phyloP scores from a whole-genome alignment of 2,113 vertebrate species.

The Ochotona princeps region DNA sequence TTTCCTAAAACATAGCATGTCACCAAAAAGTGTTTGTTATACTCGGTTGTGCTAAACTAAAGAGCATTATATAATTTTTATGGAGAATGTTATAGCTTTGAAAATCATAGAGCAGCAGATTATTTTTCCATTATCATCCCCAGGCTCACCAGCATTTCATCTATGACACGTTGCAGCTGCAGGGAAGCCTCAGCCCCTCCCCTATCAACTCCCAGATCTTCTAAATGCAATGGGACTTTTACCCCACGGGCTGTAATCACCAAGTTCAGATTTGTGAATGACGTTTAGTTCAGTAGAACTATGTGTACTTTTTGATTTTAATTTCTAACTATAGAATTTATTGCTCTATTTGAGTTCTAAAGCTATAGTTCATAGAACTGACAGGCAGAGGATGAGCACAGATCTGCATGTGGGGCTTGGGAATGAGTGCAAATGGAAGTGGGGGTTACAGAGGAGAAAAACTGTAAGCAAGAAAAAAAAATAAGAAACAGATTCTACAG shows the following conservation, averaged over 20 bases:
- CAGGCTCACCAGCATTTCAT: neutral
- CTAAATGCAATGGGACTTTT: neutral
- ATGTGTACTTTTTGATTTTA: neutral
- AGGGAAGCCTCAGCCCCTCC: neutral
- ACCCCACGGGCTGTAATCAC: neutral
- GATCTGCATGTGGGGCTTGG: neutral
- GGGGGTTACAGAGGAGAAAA: neutral
- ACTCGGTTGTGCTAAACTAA: neutral
- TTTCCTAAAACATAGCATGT: neutral
- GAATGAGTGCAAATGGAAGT: accelerated
- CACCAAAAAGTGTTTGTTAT: neutral
- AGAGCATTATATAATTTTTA: neutral
- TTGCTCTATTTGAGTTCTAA: neutral
- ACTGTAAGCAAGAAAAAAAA: neutral
- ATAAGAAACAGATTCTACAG: neutral
- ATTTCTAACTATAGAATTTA: neutral
- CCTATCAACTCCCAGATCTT: neutral
- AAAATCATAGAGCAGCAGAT: neutral
- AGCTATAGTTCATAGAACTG: neutral
- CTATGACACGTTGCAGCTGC: neutral
- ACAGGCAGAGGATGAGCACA: accelerated
- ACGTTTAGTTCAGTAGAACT: neutral
- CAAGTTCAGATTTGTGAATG: neutral
- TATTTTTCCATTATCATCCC: neutral
- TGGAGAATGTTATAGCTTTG: neutral